A percentile compares a stretch with the other conserved stretches of the same genome.
Evolutionary conservation across 2,797 vertebrate genomes (phyloP).

Genomic region (Percopsis omiscomaycus): DNA sequence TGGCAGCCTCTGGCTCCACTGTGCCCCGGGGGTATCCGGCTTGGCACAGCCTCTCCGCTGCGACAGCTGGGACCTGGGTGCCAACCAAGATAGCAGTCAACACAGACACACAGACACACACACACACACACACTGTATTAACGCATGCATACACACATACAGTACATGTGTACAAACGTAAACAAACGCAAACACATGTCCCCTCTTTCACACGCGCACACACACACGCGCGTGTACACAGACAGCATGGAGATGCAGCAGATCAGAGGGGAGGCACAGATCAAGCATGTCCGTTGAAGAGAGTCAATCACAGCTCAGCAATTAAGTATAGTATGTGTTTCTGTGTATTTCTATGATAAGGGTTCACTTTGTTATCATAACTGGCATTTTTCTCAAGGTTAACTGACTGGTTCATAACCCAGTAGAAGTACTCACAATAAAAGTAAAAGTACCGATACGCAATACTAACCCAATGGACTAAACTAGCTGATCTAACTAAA

Average conservation of each 20-base stretch:
- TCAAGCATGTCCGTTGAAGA: conserved; percentile 16
- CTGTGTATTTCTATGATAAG: conserved; percentile 18
- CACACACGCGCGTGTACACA: conserved; percentile 10
- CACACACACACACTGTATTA: background rate
- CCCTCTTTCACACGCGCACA: background rate
- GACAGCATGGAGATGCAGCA: conserved; percentile 10
- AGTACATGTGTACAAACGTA: background rate
- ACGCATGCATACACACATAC: background rate
- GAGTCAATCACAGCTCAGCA: conserved; percentile 7
- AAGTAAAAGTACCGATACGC: background rate
- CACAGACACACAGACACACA: conserved; percentile 20
- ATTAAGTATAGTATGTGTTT: conserved; percentile 4
- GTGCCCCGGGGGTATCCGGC: conserved; percentile 58
- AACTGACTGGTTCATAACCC: too few relatives aligned
- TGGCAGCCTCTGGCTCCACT: conserved; percentile 65
- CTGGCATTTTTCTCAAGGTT: too few relatives aligned
- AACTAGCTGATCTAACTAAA: too few relatives aligned
- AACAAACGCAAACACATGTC: too few relatives aligned
- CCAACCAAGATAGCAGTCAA: conserved; percentile 41
- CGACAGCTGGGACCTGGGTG: conserved; percentile 62
- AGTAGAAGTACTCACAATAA: conserved; percentile 23
- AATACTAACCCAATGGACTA: too few relatives aligned
- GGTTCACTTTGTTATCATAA: background rate
- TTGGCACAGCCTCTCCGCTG: conserved; percentile 52
- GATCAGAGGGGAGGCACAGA: conserved; percentile 18